Evolutionary conservation across 2,113 vertebrate species (phyloP), one percentile per base, ranked within the genome.

Genomic region (Tragulus kanchil): DNA sequence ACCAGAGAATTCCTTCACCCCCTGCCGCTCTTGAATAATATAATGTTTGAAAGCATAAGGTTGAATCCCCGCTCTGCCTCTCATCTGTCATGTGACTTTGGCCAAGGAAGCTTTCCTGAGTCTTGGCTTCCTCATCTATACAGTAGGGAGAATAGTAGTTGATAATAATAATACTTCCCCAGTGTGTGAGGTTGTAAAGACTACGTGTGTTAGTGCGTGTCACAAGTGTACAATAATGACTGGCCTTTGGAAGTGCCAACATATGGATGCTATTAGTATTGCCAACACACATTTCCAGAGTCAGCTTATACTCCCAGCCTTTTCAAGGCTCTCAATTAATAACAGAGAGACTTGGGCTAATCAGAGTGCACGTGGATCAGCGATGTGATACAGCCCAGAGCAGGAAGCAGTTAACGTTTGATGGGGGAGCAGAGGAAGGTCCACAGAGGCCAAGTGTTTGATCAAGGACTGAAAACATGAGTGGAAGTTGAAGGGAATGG

Each of bases 201-300:
- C 65, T 50, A 62, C 58, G 11, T 0, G 48, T 75, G 73, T 69
- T 69, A 71, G 42, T 62, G 87, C 62, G 45, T 10, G 31, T 12
- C 59, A 87, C 26, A 64, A 50, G 48, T 79, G 17, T 52, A 58
- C 28, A 42, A 0, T 69, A 59, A 83, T 5, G 71, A 79, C 73
- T 19, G 90, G 85, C 81, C 64, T 69, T 67, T 25, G 90, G 73
- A 79, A 90, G 93, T 64, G 59, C 85, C 36, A 48, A 56, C 91
- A 79, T 73, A 75, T 73, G 91, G 95, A 67, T 87, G 61, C 95
- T 21, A n/a, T 97, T 89, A 73, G 75, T 67, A 87, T 94, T 75
- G 67, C 89, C 31, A 25, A 78, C 61, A 65, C 93, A n/a, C 61
- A 9, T 86, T 89, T 91, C 90, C 52, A 13, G 59, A 26, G 71